Base-by-base conservation (phyloP, 2,888 invertebrate genomes). In the Netelia virgata region DNA sequence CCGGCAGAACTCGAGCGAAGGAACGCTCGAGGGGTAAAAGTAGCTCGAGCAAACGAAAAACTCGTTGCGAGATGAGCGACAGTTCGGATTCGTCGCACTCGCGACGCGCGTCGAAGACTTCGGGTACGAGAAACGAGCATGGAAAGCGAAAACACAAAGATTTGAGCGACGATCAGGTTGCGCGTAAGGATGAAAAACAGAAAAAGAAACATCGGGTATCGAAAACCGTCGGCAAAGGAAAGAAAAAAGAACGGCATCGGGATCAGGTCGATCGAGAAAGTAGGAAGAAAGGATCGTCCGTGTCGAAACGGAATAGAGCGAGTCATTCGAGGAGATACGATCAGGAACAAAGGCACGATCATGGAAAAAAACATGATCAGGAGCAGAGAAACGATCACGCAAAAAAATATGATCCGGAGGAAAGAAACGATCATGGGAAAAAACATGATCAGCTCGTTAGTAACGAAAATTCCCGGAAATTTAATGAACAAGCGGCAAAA, bases 1-100 rank as follows among this genome's bases (percentile, higher is more conserved):
- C 80, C 16, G 80, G 73, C 1, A 66, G 80, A 14, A 80, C 73
- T 1, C 73, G 80, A n/a, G 80, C 66, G 11, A 73, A 80, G 50
- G 80, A 80, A 66, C 66, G 66, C 10, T 73, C 66, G 28, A 66
- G 20, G 3, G 57, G 53, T 36, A 80, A 73, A 23, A 23, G 10
- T 36, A 28, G 59, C 10, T 10, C 28, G 14, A 73, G 53, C 43
- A 73, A 72, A 20, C 55, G 72, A 28, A 72, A 72, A 18, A 66
- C 47, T 5, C 61, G 43, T 10, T 47, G 61, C 68, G 68, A 18
- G 3, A 50, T n/a, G 5, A 79, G 64, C 64, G 64, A 79, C 1
- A 79, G 72, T 18, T 64, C 64, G 28, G 57, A 28, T 18, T 72
- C 72, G 23, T 63, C 41, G 1, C 28, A 28, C 9, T 64, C 72